phyloP scores from a whole-genome alignment of 2,113 vertebrate species.

The Thymallus thymallus region DNA sequence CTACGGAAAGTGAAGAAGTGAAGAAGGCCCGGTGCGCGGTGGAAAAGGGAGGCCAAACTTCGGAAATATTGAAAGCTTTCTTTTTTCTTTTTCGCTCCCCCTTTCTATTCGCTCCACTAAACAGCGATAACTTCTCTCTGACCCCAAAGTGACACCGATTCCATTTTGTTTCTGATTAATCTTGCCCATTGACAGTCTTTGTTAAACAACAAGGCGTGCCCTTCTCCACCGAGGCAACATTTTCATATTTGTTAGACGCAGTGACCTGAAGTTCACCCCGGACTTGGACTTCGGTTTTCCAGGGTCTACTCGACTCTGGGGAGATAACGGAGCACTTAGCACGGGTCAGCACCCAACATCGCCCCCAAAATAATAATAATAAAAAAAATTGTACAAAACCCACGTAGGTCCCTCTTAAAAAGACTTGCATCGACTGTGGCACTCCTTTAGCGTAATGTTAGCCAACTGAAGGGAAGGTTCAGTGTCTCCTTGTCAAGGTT shows the following conservation, averaged over 20 bases:
- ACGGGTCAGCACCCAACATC: constrained; percentile 76
- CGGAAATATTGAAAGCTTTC: constrained; percentile 65
- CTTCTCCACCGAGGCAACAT: constrained; percentile 91
- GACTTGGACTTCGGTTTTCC: constrained; percentile 96
- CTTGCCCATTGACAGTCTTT: constrained; percentile 99
- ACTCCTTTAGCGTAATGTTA: background rate
- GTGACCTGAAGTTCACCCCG: constrained; percentile 99
- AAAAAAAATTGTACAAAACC: constrained; percentile 19
- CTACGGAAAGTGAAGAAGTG: constrained; percentile 47
- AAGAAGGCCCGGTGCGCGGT: constrained; percentile 57
- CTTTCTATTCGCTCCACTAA: constrained; percentile 65
- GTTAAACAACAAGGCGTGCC: constrained; percentile 99
- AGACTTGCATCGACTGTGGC: background rate
- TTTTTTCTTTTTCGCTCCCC: constrained; percentile 55
- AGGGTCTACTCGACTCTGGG: constrained; percentile 81
- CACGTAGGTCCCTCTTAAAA: constrained; percentile 18
- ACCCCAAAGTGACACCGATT: constrained; percentile 96
- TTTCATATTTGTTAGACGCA: constrained; percentile 99
- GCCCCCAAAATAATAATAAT: constrained; percentile 59
- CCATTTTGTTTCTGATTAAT: constrained; percentile 99
- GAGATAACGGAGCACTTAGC: constrained; percentile 78
- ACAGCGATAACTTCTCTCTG: constrained; percentile 88
- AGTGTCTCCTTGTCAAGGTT: background rate
- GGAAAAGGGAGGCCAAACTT: constrained; percentile 67
- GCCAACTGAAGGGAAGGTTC: background rate